Percentiles rank a stretch among this genome's conserved stretches.
Conservation (phyloP, 2,888 invertebrate genomes). For the Atherix ibis region DNA sequence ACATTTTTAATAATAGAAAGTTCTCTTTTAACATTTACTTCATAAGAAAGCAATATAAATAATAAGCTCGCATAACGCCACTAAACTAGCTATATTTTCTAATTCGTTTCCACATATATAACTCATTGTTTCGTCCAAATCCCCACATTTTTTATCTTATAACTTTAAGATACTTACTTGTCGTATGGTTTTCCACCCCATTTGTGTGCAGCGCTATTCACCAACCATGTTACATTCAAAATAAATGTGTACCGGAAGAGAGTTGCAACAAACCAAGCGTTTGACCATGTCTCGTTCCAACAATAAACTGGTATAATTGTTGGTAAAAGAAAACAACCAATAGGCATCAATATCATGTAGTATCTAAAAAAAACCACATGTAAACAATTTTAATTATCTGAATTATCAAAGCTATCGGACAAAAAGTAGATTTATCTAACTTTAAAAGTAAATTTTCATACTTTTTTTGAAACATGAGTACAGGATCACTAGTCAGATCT, state of each 20-base stretch:
- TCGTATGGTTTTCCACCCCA: conserved; percentile 65
- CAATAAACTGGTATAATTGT: conserved; percentile 55
- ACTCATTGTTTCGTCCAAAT: no score
- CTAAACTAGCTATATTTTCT: no score
- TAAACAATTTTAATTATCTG: no score
- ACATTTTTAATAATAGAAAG: no score
- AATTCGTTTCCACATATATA: no score
- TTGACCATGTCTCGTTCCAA: conserved; percentile 58
- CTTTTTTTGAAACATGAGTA: conserved; percentile 79
- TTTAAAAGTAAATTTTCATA: conserved; percentile 38
- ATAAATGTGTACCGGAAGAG: conserved; percentile 64
- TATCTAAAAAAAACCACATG: conserved; percentile 42
- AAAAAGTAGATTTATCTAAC: no score
- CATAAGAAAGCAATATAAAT: no score
- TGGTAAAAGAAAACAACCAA: conserved; percentile 63
- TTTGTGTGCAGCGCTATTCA: conserved; percentile 78
- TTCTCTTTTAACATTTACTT: no score
- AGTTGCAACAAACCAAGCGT: conserved; percentile 51
- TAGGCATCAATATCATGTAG: conserved; percentile 57
- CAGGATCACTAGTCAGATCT: conserved; percentile 66
- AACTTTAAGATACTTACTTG: conserved; percentile 32
- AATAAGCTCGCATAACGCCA: no score
- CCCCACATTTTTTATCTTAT: no score
- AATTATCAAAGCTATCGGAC: no score
- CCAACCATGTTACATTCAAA: conserved; percentile 77